phyloP scores from a whole-genome alignment of 2,888 invertebrate species.

The Phytoseiulus persimilis region DNA sequence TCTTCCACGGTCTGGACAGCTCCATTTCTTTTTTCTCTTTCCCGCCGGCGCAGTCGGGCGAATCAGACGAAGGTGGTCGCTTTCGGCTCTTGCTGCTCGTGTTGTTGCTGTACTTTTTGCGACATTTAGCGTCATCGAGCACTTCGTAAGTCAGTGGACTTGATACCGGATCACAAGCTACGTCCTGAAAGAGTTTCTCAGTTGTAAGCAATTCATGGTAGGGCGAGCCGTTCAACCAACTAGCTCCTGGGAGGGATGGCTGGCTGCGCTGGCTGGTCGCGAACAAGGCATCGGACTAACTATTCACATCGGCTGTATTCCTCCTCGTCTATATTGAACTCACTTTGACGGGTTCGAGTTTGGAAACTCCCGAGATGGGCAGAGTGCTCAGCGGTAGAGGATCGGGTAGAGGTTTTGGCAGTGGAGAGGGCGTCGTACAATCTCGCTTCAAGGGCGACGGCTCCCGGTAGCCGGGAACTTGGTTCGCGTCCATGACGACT shows the following conservation, averaged over 20 bases:
- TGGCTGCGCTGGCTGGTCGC: not conserved
- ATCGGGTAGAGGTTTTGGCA: conserved; percentile 37
- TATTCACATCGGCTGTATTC: not conserved
- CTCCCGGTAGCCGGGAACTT: conserved; percentile 29
- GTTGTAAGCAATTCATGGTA: not conserved
- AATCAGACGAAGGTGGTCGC: conserved; percentile 24
- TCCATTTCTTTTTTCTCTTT: conserved; percentile 32
- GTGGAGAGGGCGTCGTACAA: conserved; percentile 19
- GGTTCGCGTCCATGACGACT: conserved; percentile 32
- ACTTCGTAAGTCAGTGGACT: conserved; percentile 32
- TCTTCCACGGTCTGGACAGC: conserved; percentile 25
- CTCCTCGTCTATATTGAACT: not conserved
- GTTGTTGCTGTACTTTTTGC: conserved; percentile 31
- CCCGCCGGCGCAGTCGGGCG: not conserved
- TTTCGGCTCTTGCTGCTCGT: conserved; percentile 7
- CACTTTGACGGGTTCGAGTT: conserved; percentile 27
- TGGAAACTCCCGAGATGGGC: conserved; percentile 29
- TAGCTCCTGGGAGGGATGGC: not conserved
- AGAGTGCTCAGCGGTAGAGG: conserved; percentile 26
- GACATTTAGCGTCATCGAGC: conserved; percentile 22
- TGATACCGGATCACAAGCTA: conserved; percentile 26
- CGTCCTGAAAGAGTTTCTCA: not conserved
- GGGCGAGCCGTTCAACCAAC: not conserved
- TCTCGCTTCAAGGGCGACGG: conserved; percentile 33
- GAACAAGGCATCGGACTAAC: not conserved